Evolutionary conservation across 2,888 invertebrate genomes (phyloP), one percentile per base, ranked within the genome.

Genomic region (Myopa testacea): DNA sequence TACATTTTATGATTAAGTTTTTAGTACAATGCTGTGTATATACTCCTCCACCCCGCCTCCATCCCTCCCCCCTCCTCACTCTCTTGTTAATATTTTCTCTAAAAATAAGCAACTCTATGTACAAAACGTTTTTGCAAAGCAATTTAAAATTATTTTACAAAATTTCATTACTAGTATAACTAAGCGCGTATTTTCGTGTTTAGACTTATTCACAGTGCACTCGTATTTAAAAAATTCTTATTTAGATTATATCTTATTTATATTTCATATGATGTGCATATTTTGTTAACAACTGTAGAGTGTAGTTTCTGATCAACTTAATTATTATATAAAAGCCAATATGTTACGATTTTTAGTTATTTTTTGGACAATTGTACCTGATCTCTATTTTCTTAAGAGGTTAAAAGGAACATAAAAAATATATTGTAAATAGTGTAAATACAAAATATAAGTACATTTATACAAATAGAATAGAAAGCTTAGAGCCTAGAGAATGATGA

Each of bases 301-400:
- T 62, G 52, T 73, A 10, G 58, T 52, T 55, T 52, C 26, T 26
- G 26, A 26, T 26, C 26, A 26, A 26, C 26, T 26, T 26, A 26
- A 26, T 26, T 26, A 26, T 26, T 26, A 26, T 26, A 26, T 26
- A 26, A 26, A 26, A 26, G 2, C 26, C 26, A 26, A 26, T 10
- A 8, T 45, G 45, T 12, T n/a, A 55, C 55, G 5, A 55, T 2
- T 10, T 16, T 8, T 55, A 8, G 10, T 55, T 55, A 55, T 5
- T 67, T 12, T 38, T 73, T 60, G 68, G 50, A 78, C 76, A 55
- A 74, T 63, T 78, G 78, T 78, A 78, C 78, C 78, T 78, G 78
- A 74, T 74, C 69, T 67, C 77, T 52, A 55, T 19, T 52, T 50
- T 71, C 19, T 55, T 50, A 60, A 73, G 68, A 45, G 68, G 37